Evolutionary conservation across 2,888 invertebrate genomes (phyloP).

Genomic region (Lasius fuliginosus): DNA sequence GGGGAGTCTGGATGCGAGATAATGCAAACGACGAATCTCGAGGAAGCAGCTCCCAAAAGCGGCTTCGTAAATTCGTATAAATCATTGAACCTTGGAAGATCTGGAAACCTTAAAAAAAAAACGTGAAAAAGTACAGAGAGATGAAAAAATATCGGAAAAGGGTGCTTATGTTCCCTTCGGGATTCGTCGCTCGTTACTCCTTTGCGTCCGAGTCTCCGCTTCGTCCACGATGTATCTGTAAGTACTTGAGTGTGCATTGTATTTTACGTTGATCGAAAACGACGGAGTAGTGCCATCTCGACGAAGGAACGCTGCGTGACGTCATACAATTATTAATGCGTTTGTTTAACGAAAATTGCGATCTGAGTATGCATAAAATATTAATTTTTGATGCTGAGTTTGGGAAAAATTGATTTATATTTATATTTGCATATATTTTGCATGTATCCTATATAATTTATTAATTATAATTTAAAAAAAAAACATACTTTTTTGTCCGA

Average conservation of each 20-base stretch:
- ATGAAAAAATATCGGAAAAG: no score
- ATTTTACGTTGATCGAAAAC: constrained; percentile 61
- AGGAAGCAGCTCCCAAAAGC: not conserved
- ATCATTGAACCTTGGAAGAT: not conserved
- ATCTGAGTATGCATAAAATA: not conserved
- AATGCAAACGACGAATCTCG: constrained; percentile 7
- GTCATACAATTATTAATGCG: constrained; percentile 58
- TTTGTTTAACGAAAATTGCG: constrained; percentile 12
- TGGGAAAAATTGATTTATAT: not conserved
- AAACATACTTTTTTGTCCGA: not conserved
- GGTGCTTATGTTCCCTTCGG: not conserved
- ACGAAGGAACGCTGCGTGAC: constrained; percentile 61
- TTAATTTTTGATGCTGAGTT: not conserved
- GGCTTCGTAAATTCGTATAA: not conserved
- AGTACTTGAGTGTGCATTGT: constrained; percentile 76
- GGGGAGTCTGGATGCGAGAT: constrained; percentile 8
- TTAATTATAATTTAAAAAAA: constrained; percentile 16
- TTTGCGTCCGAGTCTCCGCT: constrained; percentile 12
- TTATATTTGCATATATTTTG: not conserved
- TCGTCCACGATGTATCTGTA: constrained; percentile 69
- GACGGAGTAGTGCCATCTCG: constrained; percentile 73
- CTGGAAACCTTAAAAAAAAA: not conserved
- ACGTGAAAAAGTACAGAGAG: not conserved
- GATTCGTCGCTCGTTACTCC: not conserved
- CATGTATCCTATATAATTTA: constrained; percentile 22